Conservation (phyloP, 1,140 invertebrate genomes). For the Solenopsis fugax region DNA sequence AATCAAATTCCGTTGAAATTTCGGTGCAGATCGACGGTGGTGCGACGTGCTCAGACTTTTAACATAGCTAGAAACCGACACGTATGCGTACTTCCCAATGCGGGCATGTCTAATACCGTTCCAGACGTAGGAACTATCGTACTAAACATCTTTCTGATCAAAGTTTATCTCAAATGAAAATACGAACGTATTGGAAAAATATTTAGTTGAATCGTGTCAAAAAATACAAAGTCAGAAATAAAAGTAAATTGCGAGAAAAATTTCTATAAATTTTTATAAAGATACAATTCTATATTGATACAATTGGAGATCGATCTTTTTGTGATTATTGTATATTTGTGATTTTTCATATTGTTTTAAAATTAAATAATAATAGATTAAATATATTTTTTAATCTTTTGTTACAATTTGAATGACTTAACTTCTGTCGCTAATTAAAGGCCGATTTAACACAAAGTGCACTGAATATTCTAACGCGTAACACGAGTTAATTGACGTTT, state of each 20-base stretch:
- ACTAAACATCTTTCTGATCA: constrained; percentile 11
- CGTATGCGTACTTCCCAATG: constrained; percentile 14
- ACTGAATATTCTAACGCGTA: constrained; percentile 49
- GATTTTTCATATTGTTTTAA: neutral
- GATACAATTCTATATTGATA: neutral
- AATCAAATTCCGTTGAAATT: constrained; percentile 77
- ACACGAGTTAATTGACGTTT: constrained; percentile 61
- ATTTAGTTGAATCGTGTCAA: neutral
- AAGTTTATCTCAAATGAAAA: constrained; percentile 1
- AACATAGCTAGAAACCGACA: constrained; percentile 17
- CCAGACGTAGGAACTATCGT: constrained; percentile 11
- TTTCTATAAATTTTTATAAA: neutral
- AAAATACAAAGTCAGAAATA: constrained; percentile 5
- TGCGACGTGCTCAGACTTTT: constrained; percentile 67
- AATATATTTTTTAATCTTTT: constrained; percentile 34
- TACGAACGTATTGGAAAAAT: neutral
- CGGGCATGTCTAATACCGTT: constrained; percentile 56
- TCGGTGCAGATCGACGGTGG: constrained; percentile 59
- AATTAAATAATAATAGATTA: neutral
- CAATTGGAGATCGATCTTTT: neutral
- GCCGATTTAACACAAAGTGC: constrained; percentile 54
- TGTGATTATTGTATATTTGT: neutral
- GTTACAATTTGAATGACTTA: constrained; percentile 50
- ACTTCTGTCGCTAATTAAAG: constrained; percentile 63
- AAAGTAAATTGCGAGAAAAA: neutral